These are phyloP conservation scores for Turdus rufiventris DNA, from an alignment of 2,113 vertebrate species.

Conservation along the genomic window DNA sequence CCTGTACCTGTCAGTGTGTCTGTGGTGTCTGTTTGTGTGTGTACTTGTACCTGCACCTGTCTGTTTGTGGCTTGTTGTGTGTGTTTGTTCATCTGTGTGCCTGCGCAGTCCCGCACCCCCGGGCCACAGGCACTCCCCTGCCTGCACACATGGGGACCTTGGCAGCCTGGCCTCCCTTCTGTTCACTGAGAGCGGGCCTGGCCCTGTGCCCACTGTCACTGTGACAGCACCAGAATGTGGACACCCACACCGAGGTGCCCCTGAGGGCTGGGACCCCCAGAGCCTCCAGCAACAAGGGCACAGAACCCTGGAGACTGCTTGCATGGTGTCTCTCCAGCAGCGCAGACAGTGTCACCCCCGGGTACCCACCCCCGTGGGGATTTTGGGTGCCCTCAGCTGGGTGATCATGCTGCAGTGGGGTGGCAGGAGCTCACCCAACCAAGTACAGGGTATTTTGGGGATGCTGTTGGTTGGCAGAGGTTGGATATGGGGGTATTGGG, in stretches of 20 bases:
- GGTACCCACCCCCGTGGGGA: no score
- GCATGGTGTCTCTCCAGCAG: background rate
- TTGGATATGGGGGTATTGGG: accelerated
- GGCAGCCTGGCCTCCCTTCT: accelerated
- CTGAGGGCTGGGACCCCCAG: accelerated
- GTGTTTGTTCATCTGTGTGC: accelerated
- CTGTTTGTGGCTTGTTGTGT: no score
- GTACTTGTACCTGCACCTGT: background rate
- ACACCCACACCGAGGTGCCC: background rate
- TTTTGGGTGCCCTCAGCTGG: background rate
- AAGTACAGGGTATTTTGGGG: background rate
- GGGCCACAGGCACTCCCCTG: background rate
- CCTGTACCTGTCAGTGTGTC: no score
- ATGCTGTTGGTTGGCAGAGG: background rate
- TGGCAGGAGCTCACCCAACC: background rate
- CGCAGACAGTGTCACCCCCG: background rate
- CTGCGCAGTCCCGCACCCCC: accelerated
- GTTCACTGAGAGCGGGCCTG: accelerated
- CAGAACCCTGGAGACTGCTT: background rate
- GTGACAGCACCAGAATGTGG: accelerated
- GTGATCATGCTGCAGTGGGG: background rate
- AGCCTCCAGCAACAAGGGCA: accelerated
- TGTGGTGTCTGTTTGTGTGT: background rate
- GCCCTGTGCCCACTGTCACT: background rate
- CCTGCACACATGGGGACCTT: accelerated